phyloP scores from a whole-genome alignment of 2,888 invertebrate genomes.

The Chloroclystis v-ata region DNA sequence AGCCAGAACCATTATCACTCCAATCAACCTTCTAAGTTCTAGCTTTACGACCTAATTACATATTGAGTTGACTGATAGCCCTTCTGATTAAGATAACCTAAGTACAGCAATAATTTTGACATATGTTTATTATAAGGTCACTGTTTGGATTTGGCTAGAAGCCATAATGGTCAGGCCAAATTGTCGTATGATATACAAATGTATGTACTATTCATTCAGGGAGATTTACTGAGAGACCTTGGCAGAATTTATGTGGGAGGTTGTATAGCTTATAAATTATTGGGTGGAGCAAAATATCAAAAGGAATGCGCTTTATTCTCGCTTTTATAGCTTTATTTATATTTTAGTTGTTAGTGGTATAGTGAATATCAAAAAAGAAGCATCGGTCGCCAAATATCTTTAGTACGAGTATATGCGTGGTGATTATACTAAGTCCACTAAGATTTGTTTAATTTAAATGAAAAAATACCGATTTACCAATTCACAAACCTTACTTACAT shows the following conservation, averaged over 20 bases:
- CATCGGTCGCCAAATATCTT: too few relatives aligned
- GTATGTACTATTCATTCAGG: conserved; percentile 13
- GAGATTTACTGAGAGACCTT: conserved; percentile 15
- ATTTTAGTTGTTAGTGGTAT: too few relatives aligned
- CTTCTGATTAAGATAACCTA: conserved; percentile 12
- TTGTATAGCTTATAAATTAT: not conserved
- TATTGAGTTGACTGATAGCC: not conserved
- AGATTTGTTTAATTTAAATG: too few relatives aligned
- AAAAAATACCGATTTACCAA: too few relatives aligned
- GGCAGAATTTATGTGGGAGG: not conserved
- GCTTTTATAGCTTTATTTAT: too few relatives aligned
- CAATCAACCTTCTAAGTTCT: too few relatives aligned
- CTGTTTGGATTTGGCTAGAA: conserved; percentile 10
- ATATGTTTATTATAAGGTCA: conserved; percentile 18
- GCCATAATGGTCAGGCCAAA: conserved; percentile 26
- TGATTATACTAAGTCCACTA: too few relatives aligned
- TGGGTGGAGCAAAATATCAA: not conserved
- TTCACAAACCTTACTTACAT: too few relatives aligned
- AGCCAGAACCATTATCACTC: too few relatives aligned
- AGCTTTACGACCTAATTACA: too few relatives aligned
- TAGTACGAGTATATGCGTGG: too few relatives aligned
- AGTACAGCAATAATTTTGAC: conserved; percentile 15
- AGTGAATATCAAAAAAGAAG: too few relatives aligned
- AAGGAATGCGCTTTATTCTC: not conserved
- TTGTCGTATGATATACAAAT: conserved; percentile 22